These are phyloP conservation scores for Sternotherus odoratus DNA, from an alignment of 2,797 vertebrate genomes.

Conservation along the genomic window DNA sequence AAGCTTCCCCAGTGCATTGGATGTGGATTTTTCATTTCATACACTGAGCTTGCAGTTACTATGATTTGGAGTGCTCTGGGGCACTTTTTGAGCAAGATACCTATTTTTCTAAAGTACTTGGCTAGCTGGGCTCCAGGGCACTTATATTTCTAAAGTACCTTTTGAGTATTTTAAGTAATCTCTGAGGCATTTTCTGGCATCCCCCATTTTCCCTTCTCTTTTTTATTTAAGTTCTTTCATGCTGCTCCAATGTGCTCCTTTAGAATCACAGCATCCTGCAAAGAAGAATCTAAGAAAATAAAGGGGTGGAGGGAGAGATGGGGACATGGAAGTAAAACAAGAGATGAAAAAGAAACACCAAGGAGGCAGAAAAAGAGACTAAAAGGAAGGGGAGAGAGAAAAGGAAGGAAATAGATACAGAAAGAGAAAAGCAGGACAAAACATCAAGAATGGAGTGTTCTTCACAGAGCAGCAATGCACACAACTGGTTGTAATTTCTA, in stretches of 20 bases:
- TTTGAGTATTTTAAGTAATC: neutral
- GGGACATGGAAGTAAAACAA: neutral
- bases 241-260: neutral
- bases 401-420: neutral
- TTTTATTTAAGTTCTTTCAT: neutral
- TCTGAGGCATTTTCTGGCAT: neutral
- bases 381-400: neutral
- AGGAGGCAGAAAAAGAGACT: neutral
- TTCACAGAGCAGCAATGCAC: too few relatives aligned
- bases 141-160: neutral
- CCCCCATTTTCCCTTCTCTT: neutral
- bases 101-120: neutral
- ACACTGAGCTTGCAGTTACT: neutral
- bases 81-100: neutral
- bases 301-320: fast-evolving
- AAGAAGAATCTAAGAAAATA: neutral
- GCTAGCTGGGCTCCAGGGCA: neutral
- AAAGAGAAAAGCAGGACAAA: neutral
- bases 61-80: neutral
- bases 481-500: too few relatives aligned
- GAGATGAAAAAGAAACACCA: neutral
- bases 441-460: neutral
- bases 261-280: fast-evolving
- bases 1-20: neutral
- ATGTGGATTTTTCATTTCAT: neutral